Base-by-base conservation (phyloP, 2,113 vertebrate genomes). In the Paramisgurnus dabryanus region DNA sequence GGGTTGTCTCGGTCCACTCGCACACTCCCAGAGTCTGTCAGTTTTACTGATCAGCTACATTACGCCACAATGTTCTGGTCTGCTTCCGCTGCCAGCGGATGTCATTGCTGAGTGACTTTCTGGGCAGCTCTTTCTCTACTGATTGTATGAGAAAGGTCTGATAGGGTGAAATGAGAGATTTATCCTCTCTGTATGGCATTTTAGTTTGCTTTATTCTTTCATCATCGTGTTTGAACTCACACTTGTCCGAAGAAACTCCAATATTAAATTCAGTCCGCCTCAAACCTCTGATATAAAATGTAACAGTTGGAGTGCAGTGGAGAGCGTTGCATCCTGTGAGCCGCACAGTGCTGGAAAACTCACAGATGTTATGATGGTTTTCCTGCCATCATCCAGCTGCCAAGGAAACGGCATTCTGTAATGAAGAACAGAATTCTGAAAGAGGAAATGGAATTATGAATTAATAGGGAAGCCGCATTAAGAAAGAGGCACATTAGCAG, bases 31-130 rank as follows among this genome's bases (percentile, higher is more conserved):
- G 82, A 83, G 78, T 84, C 89, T 82, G 90, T 90, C 91, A 88
- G 87, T 84, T 87, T 86, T 87, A 87, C 89, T 89, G 87, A 91
- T 92, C 88, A 87, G 89, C 84, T 82, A 82, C 81, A 86, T 83
- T 82, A 77, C 83, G 76, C 88, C 89, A 87, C 87, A 84, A 83
- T 75, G 83, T 81, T 78, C 85, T 79, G 84, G 84, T 82, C 87
- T 9, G 79, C 82, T 86, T 87, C 78, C 22, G 50, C 80, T 85
- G 86, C 76, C 81, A 55, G 76, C 86, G 82, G 84, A 88, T 85
- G 90, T 90, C 89, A 87, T 87, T 82, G 80, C 84, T 85, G 81
- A 82, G 78, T 69, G 73, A 61, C 69, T 72, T 64, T 63, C 55
- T 80, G 69, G 72, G 55, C 76, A 55, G 55, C 41, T 68, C 55